Evolutionary conservation across 2,888 invertebrate species (phyloP), one percentile per base, ranked within the genome.

Genomic region (Scelioninae gen. 1): DNA sequence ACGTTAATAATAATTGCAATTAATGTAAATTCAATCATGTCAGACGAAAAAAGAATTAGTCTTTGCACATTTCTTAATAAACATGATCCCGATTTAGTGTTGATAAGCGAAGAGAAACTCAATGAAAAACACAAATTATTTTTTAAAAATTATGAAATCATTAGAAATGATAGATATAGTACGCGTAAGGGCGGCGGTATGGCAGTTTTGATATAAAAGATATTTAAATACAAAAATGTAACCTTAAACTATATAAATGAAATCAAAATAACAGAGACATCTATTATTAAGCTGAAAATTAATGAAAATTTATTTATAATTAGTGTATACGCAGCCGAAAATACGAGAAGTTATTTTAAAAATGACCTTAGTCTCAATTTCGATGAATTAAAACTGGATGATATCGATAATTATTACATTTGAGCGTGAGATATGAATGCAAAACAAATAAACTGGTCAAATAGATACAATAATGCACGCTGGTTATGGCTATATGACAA

Each of bases 61-160:
- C 2, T 83, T 5, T 23, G 11, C 23, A 16, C 3, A 6, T 7
- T 7, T 8, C 43, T 60, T 8, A 32, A 38, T 6, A 43, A 51
- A 60, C 43, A 62, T 16, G 29, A 49, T 2, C 72, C 72, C 6
- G 60, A 72, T 10, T 29, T 72, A 3, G 23, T 72, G 9, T 6
- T 62, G 4, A 1, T 85, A 10, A 45, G 53, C 5, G 85, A 86
- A 68, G 85, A 85, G 0, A 85, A 86, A 62, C 23, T 86, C 6
- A 68, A 69, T 8, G 6, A 43, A 9, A 69, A 68, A 29, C 82
- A 84, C 34, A 79, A 77, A 31, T 0, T 71, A 3, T 10, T 7
- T 13, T 68, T 85, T n/a, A 43, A 69, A 11, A 15, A 81, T 4
- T 84, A 85, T 16, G 38, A 72, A 4, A 8, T 85, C 4, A 62